Percentiles rank a stretch among this genome's conserved stretches.
Conservation (phyloP, 2,888 invertebrate genomes). For the Portevinia maculata region DNA sequence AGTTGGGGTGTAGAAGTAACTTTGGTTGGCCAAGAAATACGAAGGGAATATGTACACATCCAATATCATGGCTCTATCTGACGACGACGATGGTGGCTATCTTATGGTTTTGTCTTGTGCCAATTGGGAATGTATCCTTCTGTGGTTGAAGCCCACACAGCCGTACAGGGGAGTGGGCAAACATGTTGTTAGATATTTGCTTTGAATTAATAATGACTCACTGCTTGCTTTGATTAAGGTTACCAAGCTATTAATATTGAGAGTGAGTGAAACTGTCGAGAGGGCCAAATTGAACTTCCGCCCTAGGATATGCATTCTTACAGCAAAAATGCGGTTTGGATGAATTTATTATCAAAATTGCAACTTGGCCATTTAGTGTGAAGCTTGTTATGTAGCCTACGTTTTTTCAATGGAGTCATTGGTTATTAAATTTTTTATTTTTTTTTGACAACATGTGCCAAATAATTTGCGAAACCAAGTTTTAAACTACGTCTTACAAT, state of each 20-base stretch:
- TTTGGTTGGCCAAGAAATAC: constrained; percentile 32
- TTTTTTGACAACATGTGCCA: no score
- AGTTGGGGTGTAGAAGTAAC: constrained; percentile 29
- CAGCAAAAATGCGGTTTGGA: constrained; percentile 21
- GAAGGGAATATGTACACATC: constrained; percentile 2
- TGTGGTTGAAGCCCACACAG: constrained; percentile 36
- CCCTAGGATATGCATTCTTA: constrained; percentile 21
- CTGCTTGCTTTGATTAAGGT: constrained; percentile 75
- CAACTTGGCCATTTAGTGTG: neutral
- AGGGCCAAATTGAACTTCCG: constrained; percentile 54
- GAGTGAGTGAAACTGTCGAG: constrained; percentile 35
- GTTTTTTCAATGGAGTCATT: no score
- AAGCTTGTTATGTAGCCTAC: no score
- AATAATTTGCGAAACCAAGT: no score
- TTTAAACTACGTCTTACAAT: no score
- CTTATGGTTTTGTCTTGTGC: constrained; percentile 62
- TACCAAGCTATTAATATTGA: constrained; percentile 67
- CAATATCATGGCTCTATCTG: constrained; percentile 18
- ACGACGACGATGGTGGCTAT: constrained; percentile 67
- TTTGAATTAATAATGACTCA: constrained; percentile 75
- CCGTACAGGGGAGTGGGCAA: constrained; percentile 9
- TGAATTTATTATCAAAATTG: neutral
- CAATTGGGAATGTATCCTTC: constrained; percentile 61
- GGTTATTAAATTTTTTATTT: no score
- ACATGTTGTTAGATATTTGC: constrained; percentile 66